Evolutionary conservation across 2,113 vertebrate species (phyloP).

Genomic region (Petaurus breviceps): DNA sequence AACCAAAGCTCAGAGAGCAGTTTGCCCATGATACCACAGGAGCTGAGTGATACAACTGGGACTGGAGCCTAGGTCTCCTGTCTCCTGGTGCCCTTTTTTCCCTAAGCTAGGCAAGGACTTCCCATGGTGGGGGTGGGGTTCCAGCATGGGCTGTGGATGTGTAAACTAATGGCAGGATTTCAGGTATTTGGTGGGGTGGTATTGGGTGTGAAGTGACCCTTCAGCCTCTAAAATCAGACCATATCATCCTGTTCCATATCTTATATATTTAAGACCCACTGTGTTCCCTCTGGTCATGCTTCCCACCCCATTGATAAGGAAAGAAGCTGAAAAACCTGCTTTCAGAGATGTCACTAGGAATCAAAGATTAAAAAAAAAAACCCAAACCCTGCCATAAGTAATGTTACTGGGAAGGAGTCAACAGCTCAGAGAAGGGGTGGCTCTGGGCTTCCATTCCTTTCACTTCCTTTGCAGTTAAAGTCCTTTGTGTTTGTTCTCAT

Average conservation of each 20-base stretch:
- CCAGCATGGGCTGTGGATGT: neutral
- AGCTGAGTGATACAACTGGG: neutral
- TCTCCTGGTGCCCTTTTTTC: neutral
- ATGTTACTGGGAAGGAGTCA: neutral
- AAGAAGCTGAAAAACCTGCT: neutral
- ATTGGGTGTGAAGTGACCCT: too few species aligned
- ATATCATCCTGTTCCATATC: neutral
- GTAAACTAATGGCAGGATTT: neutral
- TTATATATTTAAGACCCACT: neutral
- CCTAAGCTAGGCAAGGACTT: neutral
- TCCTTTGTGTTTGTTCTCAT: neutral
- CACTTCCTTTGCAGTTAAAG: neutral
- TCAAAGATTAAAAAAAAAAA: neutral
- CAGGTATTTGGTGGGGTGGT: neutral
- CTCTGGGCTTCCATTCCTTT: neutral
- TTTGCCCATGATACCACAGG: neutral
- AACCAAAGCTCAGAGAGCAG: neutral
- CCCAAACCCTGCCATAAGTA: neutral
- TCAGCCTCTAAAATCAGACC: neutral
- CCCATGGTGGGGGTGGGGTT: neutral
- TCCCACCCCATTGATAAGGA: neutral
- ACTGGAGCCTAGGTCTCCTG: neutral
- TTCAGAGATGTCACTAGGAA: neutral
- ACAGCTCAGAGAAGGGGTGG: neutral
- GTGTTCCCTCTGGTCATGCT: neutral